A percentile compares a stretch with the other conserved stretches of the same genome.
phyloP scores from a whole-genome alignment of 2,888 invertebrate species.

The Steinernema scapterisci region DNA sequence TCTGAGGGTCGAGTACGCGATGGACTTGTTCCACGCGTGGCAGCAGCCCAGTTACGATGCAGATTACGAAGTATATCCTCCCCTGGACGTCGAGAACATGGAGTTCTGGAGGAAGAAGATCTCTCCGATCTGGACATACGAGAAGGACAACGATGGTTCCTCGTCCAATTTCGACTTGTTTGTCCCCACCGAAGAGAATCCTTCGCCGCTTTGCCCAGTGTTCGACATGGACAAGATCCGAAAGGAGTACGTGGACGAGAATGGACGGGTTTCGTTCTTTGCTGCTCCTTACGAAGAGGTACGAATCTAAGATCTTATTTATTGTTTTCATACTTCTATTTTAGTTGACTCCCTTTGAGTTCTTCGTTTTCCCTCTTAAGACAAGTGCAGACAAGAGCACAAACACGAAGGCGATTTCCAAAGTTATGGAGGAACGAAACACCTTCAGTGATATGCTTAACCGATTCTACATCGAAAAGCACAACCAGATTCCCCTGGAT shows the following conservation, averaged over 20 bases:
- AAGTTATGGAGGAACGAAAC: neutral
- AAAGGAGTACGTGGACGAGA: neutral
- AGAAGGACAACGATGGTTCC: no score
- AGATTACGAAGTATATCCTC: neutral
- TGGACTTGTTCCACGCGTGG: neutral
- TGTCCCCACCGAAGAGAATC: neutral
- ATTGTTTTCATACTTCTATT: neutral
- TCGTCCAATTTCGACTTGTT: conserved; percentile 1
- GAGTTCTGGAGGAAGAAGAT: neutral
- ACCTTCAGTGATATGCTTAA: neutral
- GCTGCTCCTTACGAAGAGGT: neutral
- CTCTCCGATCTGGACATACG: neutral
- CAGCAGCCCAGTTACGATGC: neutral
- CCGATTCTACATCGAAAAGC: conserved; percentile 18
- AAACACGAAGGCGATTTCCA: neutral
- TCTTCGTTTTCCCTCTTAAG: conserved; percentile 7
- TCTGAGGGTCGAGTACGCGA: neutral
- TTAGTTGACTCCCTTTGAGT: neutral
- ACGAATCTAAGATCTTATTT: neutral
- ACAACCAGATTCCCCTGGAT: neutral
- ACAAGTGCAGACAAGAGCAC: neutral
- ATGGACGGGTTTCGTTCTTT: neutral
- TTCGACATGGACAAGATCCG: neutral
- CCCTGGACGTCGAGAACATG: neutral
- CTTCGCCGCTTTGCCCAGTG: neutral